Evolutionary conservation across 2,888 invertebrate genomes (phyloP).

Genomic region (Acanthacorydalis orientalis): DNA sequence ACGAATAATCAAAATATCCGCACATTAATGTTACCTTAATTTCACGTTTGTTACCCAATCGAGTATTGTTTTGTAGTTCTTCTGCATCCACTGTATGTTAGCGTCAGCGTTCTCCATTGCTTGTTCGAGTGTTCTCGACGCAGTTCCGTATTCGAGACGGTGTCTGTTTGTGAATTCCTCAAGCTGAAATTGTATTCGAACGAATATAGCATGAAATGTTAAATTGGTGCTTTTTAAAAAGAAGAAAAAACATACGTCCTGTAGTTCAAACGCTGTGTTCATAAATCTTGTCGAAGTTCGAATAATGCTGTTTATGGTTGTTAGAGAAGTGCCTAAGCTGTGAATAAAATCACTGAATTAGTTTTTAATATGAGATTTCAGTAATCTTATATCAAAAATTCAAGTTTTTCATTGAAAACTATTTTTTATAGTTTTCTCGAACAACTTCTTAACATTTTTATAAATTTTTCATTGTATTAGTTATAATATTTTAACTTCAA

Average conservation of each 20-base stretch:
- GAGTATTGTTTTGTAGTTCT: constrained; percentile 54
- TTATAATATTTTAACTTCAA: no score
- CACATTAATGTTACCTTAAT: not conserved
- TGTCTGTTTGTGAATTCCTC: constrained; percentile 47
- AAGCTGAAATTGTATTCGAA: constrained; percentile 28
- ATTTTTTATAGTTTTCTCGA: no score
- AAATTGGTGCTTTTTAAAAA: not conserved
- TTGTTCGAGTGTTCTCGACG: constrained; percentile 55
- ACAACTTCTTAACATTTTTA: no score
- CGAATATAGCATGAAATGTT: no score
- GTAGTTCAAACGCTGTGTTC: constrained; percentile 57
- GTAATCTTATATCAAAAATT: no score
- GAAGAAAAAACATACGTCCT: constrained; percentile 40
- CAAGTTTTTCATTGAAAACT: no score
- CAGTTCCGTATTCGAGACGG: constrained; percentile 45
- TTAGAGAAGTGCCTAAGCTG: constrained; percentile 58
- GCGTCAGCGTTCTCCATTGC: constrained; percentile 63
- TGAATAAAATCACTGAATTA: constrained; percentile 13
- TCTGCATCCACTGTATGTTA: constrained; percentile 71
- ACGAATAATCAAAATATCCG: no score
- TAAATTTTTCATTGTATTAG: no score
- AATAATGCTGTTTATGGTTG: constrained; percentile 51
- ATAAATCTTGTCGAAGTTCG: constrained; percentile 55
- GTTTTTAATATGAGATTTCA: no score
- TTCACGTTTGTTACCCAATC: constrained; percentile 36